Base-by-base conservation (phyloP, 2,888 invertebrate species). In the Plebejus melissa region DNA sequence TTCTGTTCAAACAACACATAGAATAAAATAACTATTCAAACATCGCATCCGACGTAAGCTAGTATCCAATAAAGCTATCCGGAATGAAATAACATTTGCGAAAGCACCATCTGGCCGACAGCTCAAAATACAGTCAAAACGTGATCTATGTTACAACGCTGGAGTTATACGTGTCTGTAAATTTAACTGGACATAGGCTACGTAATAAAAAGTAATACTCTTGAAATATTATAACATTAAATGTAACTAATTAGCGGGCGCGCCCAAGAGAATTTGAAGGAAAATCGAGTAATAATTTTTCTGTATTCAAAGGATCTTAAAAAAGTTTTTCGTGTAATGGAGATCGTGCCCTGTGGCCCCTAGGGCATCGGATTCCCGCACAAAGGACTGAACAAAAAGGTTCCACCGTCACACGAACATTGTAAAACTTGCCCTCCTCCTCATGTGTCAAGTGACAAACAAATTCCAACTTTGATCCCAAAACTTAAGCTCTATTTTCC, bases 381-480 rank as follows among this genome's bases (percentile, higher is more conserved):
- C 91, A 93, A 93, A 92, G 89, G 91, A 87, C 88, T 88, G 87
- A 90, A 90, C 92, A 91, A 92, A 93, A 93, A 90, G 93, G 91
- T 91, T 88, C 86, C 85, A 87, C 90, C 90, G 88, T 92, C 91
- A 90, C 92, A 90, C 90, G 91, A 90, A 93, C 91, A 91, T 92
- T 92, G 92, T 92, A 91, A 91, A 91, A 91, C 91, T 90, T 89
- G 80, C 86, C 87, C 88, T 85, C 85, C 86, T 87, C 87, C 88
- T 87, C 86, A 88, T 84, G 83, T 84, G 78, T 80, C 76, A 74
- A 75, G 80, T 77, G 76, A 79, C 88, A 86, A 84, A 83, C 84
- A 81, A 90, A 85, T 86, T 82, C 80, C 82, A 82, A 85, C 88
- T 87, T 83, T 88, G 83, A 77, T 74, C 78, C 80, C 46, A 36